Conservation (phyloP, 2,113 vertebrate species). For the Syngnathus scovelli region DNA sequence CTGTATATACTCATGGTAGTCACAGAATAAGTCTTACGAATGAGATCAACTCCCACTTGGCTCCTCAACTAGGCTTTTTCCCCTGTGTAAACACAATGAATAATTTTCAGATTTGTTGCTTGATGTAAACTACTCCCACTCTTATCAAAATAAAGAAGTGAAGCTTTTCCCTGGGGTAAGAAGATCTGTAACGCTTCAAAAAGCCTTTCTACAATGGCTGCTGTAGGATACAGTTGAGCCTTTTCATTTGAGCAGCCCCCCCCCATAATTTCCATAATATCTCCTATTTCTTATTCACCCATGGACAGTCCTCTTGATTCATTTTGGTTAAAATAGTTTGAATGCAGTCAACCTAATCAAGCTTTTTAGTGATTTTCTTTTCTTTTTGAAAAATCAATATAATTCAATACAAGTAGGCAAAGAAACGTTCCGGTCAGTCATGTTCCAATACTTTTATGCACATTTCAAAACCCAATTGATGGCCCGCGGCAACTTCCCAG, state of each 20-base stretch:
- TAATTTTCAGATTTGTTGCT: background rate
- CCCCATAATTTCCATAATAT: background rate
- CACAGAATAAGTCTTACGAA: background rate
- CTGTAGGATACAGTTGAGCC: background rate
- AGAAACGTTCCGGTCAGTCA: no score
- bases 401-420: no score
- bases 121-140: conserved; percentile 1
- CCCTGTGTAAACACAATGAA: background rate
- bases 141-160: background rate
- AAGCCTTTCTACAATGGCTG: background rate
- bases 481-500: no score
- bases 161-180: background rate
- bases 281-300: background rate
- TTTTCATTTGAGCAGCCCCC: background rate
- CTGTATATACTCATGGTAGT: background rate
- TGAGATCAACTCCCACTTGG: background rate
- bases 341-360: background rate
- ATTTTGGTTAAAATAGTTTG: background rate
- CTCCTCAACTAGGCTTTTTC: background rate
- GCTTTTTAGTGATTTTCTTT: no score
- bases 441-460: no score
- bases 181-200: background rate
- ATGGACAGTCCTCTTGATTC: background rate
- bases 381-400: no score
- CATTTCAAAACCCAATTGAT: no score